Conservation (phyloP, 2,888 invertebrate genomes). For the Trichopoda pennipes region DNA sequence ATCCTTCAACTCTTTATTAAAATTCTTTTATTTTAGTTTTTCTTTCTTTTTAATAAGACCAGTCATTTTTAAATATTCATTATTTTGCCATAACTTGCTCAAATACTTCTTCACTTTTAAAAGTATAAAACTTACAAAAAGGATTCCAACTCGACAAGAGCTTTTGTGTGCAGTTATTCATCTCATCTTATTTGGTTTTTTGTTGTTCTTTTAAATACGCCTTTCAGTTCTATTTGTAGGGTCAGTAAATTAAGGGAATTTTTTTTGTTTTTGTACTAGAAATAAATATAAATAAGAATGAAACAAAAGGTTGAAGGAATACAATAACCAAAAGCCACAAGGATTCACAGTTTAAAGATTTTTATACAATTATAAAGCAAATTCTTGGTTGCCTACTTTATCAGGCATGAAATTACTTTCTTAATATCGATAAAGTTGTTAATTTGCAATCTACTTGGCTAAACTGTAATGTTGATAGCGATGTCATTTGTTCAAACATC, state of each 20-base stretch:
- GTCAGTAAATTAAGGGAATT: conserved; percentile 42
- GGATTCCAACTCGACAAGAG: conserved; percentile 17
- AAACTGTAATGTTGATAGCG: too few species aligned
- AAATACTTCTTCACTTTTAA: conserved; percentile 11
- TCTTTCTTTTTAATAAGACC: not conserved
- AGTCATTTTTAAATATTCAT: not conserved
- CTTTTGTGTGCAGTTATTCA: conserved; percentile 25
- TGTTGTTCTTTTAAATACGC: conserved; percentile 22
- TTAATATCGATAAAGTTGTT: too few species aligned
- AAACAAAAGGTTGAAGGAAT: not conserved
- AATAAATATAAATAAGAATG: conserved; percentile 7
- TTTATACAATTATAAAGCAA: too few species aligned
- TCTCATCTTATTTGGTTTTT: conserved; percentile 24
- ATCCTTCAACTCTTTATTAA: not conserved
- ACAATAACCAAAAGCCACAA: not conserved
- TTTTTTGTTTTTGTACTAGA: not conserved
- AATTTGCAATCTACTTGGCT: too few species aligned
- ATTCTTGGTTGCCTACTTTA: too few species aligned
- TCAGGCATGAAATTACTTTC: too few species aligned
- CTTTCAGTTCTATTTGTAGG: conserved; percentile 39
- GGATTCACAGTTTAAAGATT: not conserved
- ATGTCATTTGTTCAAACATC: too few species aligned
- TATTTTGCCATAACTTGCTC: conserved; percentile 26
- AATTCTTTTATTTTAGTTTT: too few species aligned
- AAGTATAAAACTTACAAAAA: not conserved